phyloP scores from a whole-genome alignment of 2,888 invertebrate genomes.

The Acanthosoma haemorrhoidale region DNA sequence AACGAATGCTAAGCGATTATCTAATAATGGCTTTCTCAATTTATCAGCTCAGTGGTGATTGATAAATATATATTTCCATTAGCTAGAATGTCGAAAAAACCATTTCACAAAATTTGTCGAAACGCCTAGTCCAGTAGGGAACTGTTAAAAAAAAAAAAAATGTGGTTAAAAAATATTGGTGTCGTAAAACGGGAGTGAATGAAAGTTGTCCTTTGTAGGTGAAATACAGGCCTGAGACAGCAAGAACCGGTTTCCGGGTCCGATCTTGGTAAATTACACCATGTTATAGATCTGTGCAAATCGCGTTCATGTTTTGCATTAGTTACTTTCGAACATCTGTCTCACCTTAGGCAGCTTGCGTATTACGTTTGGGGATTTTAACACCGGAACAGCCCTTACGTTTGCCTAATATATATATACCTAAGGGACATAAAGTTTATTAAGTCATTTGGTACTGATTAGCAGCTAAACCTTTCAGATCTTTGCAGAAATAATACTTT shows the following conservation, averaged over 20 bases:
- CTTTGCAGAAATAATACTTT: no score
- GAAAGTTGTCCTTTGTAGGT: conserved; percentile 5
- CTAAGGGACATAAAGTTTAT: no score
- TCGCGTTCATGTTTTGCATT: neutral
- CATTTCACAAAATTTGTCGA: conserved; percentile 2
- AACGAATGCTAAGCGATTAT: no score
- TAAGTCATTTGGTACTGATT: no score
- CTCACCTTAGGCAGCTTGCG: no score
- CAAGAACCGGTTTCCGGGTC: neutral
- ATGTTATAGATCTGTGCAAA: neutral
- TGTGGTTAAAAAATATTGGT: neutral
- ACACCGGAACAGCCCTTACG: no score
- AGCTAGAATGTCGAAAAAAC: neutral
- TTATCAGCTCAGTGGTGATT: neutral
- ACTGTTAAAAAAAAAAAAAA: neutral
- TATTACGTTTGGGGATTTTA: no score
- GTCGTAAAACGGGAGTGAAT: neutral
- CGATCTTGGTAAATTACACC: neutral
- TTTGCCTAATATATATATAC: no score
- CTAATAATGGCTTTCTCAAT: neutral
- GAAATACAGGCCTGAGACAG: neutral
- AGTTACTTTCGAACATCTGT: no score
- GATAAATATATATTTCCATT: neutral
- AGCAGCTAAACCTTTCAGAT: no score
- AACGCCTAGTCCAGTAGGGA: neutral